Evolutionary conservation across 2,797 vertebrate genomes (phyloP).

Genomic region (Gobionotothen gibberifrons): DNA sequence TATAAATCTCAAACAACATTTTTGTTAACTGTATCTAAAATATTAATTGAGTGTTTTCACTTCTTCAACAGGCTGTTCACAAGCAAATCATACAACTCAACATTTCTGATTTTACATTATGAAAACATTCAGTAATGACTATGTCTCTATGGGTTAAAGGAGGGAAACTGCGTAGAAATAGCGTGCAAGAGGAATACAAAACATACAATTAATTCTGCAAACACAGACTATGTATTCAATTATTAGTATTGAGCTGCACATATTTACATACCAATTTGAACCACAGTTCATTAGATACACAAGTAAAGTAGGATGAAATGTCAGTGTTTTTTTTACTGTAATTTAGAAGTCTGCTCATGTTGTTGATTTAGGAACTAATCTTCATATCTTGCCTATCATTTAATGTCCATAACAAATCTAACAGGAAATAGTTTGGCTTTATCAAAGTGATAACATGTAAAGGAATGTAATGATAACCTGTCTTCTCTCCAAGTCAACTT

Average conservation of each 20-base stretch:
- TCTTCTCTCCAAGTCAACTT: neutral
- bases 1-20: neutral
- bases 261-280: constrained; percentile 4
- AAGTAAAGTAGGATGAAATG: constrained; percentile 1
- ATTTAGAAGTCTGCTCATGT: neutral
- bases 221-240: constrained; percentile 3
- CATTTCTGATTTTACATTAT: neutral
- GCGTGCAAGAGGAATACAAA: neutral
- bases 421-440: neutral
- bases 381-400: neutral
- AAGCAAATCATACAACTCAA: neutral
- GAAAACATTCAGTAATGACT: constrained; percentile 1
- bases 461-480: neutral
- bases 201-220: neutral
- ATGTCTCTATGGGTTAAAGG: neutral
- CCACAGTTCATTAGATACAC: constrained; percentile 5
- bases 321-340: neutral
- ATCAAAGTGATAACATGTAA: neutral
- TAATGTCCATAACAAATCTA: neutral
- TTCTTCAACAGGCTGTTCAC: neutral
- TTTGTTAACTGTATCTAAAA: neutral
- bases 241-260: neutral
- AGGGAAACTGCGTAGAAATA: neutral
- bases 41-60: neutral
- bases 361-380: neutral